phyloP scores from a whole-genome alignment of 2,888 invertebrate species.

The Oligia latruncula region DNA sequence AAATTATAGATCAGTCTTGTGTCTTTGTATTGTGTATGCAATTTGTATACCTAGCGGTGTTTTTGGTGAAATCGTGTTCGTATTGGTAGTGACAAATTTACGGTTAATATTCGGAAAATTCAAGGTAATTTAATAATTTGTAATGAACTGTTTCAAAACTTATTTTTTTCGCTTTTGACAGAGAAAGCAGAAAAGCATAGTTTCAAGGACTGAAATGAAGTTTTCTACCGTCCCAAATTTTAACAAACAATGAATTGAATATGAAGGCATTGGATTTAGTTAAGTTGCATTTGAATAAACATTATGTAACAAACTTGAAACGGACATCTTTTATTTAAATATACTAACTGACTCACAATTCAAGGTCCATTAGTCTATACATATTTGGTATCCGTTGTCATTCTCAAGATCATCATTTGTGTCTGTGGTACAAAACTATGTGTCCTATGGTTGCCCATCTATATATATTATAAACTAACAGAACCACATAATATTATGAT shows the following conservation, averaged over 20 bases:
- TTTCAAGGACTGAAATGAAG: constrained; percentile 19
- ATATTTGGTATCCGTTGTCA: constrained; percentile 37
- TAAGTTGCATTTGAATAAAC: constrained; percentile 40
- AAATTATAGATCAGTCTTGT: constrained; percentile 66
- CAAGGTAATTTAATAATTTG: constrained; percentile 43
- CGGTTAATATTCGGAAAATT: constrained; percentile 47
- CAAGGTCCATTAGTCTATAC: constrained; percentile 53
- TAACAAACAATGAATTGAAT: neutral
- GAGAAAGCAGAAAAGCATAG: constrained; percentile 24
- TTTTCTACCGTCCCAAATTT: neutral
- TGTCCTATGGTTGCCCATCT: neutral
- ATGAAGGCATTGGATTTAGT: neutral
- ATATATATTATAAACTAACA: neutral
- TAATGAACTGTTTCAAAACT: constrained; percentile 15
- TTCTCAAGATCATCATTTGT: constrained; percentile 33
- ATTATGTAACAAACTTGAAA: constrained; percentile 48
- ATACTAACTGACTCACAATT: constrained; percentile 40
- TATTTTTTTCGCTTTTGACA: neutral
- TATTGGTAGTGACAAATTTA: constrained; percentile 34
- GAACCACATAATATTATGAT: neutral
- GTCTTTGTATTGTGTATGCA: constrained; percentile 61
- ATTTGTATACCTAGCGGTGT: constrained; percentile 57
- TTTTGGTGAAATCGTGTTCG: constrained; percentile 58
- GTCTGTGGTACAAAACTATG: constrained; percentile 23
- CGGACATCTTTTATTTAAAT: constrained; percentile 55